Base-by-base conservation (phyloP, 64 coral and sea anemone species). In the Pocillopora verrucosa region DNA sequence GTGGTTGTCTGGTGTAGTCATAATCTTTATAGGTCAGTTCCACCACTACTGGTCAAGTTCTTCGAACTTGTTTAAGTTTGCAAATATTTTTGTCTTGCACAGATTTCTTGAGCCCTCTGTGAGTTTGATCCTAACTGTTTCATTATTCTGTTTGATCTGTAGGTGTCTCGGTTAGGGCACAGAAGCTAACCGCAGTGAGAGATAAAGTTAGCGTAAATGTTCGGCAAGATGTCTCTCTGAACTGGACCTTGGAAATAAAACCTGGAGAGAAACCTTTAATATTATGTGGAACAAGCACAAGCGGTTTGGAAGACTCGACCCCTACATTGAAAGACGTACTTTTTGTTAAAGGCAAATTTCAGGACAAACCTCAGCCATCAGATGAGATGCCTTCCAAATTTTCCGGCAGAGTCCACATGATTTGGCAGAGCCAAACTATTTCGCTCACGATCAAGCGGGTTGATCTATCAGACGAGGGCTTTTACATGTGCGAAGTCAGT, bases 401-500 rank as follows among this genome's bases (percentile, higher is more conserved):
- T 20, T 69, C 72, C n/a, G 58, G 79, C 36, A 92, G 94, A 56
- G 92, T 96, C 1, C 3, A 51, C 41, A 51, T 51, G 41, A 51
- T 69, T 62, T 35, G 58, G 79, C 36, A 92, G 94, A 34, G 92
- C 93, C 74, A 87, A 85, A 77, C 93, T 96, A 58, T 62, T 51
- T n/a, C 91, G 9, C 88, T 96, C 9, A 89, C 90, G 5, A 96
- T 96, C 24, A 36, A 79, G 9, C 79, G 90, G 13, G 94, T 86
- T 10, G 76, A 82, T 64, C 77, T 90, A 2, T 78, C 94, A 60
- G 94, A 96, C 24, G 88, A 82, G 56, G 91, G 94, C 25, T 90
- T 57, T 24, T 96, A 96, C 64, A 83, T 86, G 34, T 96, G 94
- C 65, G 91, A 96, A 65, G 60, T 96, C 6, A 75, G 75, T 63